Base-by-base conservation (phyloP, 2,113 vertebrate genomes). In the Pao palembangensis region DNA sequence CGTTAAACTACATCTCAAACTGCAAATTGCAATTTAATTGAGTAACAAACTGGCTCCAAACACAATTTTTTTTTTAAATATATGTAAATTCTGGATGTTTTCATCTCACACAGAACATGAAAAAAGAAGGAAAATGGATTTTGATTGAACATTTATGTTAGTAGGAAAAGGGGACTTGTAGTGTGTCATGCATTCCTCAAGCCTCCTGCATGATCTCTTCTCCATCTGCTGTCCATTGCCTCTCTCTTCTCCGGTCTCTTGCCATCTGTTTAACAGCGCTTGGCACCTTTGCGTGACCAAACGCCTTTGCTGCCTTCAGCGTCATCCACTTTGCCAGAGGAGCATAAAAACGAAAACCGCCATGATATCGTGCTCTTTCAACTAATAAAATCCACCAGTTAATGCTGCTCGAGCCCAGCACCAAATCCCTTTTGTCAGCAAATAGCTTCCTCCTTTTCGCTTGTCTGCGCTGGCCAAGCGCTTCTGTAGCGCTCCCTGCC, bases 361-460 rank as follows among this genome's bases (percentile, higher is more conserved):
- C 81, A 75, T 76, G 82, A 81, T 82, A 82, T 84, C 69, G 73
- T 78, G 74, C 88, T 88, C 84, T 65, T 72, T 81, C 74, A 83
- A 82, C 84, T 76, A 80, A 88, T 90, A 87, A 89, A 88, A 88
- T 77, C 76, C 80, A 71, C 58, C 81, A 86, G 81, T 88, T 83
- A 88, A 87, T 76, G 73, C 76, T 75, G 70, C 75, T 87, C 80
- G 86, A 78, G 81, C 83, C 81, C 67, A 57, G 62, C 83, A 77
- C 76, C 74, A 82, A 86, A 85, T 87, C 85, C 83, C 85, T 83
- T 85, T 87, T 84, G 86, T 89, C 86, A 87, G 84, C 81, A 85
- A 88, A 87, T 82, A 79, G 75, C 83, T 86, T 86, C 73, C 77
- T 77, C 62, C 83, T 85, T 85, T 70, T 74, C 74, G 62, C 7